A percentile compares a stretch with the other conserved stretches of the same genome.
Evolutionary conservation across 2,888 invertebrate genomes (phyloP).

Genomic region (Papilio protenor): DNA sequence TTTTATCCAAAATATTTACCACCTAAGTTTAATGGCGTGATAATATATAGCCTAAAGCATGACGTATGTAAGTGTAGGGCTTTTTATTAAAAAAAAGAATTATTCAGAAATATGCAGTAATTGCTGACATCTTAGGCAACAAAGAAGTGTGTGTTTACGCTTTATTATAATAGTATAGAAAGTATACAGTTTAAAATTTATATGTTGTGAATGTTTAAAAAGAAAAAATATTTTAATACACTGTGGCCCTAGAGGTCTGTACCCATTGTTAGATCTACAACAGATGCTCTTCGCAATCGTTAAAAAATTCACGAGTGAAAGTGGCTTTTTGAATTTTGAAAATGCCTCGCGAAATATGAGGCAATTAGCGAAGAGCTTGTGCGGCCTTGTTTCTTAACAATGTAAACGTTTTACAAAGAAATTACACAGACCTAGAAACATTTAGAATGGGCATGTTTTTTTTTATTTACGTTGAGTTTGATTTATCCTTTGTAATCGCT

Average conservation of each 20-base stretch:
- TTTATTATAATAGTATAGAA: no score
- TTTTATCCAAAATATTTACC: no score
- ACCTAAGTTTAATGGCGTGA: no score
- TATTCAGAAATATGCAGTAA: no score
- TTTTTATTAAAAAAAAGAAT: no score
- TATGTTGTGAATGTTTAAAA: background rate
- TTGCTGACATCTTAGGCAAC: no score
- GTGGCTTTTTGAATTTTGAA: conserved; percentile 31
- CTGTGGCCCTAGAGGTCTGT: conserved; percentile 1
- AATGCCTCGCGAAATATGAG: conserved; percentile 30
- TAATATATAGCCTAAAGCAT: no score
- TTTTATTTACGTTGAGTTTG: background rate
- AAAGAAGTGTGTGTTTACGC: no score
- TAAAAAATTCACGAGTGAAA: conserved; percentile 28
- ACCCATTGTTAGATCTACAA: conserved; percentile 5
- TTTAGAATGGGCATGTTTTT: background rate
- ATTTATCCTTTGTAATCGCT: background rate
- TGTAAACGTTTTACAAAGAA: conserved; percentile 22
- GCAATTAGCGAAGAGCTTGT: conserved; percentile 29
- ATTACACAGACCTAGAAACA: background rate
- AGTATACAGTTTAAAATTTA: background rate
- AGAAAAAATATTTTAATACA: background rate
- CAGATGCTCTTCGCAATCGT: conserved; percentile 4
- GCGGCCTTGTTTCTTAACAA: conserved; percentile 26
- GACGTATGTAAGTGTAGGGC: no score